Percentiles rank a stretch among this genome's conserved stretches.
Conservation (phyloP, 2,797 vertebrate genomes). For the Myotis findleyi region DNA sequence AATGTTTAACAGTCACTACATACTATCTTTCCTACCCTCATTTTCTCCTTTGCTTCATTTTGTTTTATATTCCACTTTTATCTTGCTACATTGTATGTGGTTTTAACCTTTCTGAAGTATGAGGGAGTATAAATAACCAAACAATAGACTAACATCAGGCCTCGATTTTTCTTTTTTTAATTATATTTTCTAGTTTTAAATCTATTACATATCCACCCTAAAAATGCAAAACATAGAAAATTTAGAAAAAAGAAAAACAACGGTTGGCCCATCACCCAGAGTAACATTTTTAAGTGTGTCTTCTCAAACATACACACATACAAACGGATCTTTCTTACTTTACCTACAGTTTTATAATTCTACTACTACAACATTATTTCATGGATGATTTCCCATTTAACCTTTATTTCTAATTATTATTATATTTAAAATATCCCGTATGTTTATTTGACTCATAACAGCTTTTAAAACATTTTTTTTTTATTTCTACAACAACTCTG, state of each 20-base stretch:
- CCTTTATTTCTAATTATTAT: slow-evolving; percentile 29
- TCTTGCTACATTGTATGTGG: neutral
- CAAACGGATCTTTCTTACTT: slow-evolving; percentile 2
- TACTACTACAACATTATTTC: slow-evolving; percentile 28
- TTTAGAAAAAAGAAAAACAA: slow-evolving; percentile 1
- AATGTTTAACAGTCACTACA: slow-evolving; percentile 1
- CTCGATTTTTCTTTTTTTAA: neutral
- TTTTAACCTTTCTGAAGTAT: slow-evolving; percentile 23
- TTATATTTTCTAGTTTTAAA: slow-evolving; percentile 45
- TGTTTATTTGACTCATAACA: slow-evolving; percentile 45
- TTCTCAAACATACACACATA: neutral
- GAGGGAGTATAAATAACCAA: slow-evolving; percentile 5
- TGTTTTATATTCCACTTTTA: neutral
- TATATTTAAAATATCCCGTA: slow-evolving; percentile 4
- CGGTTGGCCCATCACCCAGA: neutral
- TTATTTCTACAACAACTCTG: neutral
- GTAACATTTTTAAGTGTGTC: neutral
- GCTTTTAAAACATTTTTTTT: slow-evolving; percentile 37
- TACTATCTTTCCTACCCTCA: neutral
- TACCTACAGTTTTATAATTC: slow-evolving; percentile 24
- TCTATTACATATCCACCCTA: neutral
- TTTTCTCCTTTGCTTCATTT: slow-evolving; percentile 39
- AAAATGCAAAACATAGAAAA: slow-evolving; percentile 38
- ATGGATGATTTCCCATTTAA: slow-evolving; percentile 45
- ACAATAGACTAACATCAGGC: neutral